Percentiles rank a stretch among this genome's conserved stretches.
Conservation (phyloP, 1,140 invertebrate species). For the Cydia strobilella region DNA sequence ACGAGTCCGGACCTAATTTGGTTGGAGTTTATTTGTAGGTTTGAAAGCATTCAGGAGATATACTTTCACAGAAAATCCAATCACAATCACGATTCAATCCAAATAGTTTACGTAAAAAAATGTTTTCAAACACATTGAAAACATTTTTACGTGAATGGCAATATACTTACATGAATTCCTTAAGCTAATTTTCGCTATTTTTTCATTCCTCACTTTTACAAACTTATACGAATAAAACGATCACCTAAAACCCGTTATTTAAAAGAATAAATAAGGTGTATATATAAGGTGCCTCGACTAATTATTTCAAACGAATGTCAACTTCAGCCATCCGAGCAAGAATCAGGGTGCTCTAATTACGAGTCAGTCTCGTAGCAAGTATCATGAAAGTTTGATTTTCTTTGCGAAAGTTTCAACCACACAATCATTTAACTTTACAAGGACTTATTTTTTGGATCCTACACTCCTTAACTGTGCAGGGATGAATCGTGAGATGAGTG, state of each 20-base stretch:
- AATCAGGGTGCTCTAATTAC: neutral
- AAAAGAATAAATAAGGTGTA: neutral
- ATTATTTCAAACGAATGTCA: conserved; percentile 15
- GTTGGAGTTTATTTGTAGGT: neutral
- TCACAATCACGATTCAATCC: too few relatives aligned
- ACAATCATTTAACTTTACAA: neutral
- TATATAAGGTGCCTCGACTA: neutral
- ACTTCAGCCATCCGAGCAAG: neutral
- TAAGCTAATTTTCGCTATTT: too few relatives aligned
- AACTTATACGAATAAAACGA: too few relatives aligned
- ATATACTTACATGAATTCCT: too few relatives aligned
- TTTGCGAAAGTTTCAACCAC: neutral
- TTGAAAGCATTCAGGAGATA: neutral
- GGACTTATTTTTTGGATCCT: conserved; percentile 3
- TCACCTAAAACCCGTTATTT: too few relatives aligned
- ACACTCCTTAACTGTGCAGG: too few relatives aligned
- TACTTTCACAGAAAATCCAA: neutral
- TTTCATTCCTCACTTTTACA: too few relatives aligned
- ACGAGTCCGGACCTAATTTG: conserved; percentile 15
- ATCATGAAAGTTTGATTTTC: neutral
- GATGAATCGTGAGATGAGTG: too few relatives aligned
- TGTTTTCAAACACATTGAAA: too few relatives aligned
- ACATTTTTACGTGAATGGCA: too few relatives aligned
- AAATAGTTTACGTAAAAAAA: too few relatives aligned
- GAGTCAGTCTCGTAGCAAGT: neutral